Conservation (phyloP, 2,888 invertebrate species). For the Penaeus monodon region DNA sequence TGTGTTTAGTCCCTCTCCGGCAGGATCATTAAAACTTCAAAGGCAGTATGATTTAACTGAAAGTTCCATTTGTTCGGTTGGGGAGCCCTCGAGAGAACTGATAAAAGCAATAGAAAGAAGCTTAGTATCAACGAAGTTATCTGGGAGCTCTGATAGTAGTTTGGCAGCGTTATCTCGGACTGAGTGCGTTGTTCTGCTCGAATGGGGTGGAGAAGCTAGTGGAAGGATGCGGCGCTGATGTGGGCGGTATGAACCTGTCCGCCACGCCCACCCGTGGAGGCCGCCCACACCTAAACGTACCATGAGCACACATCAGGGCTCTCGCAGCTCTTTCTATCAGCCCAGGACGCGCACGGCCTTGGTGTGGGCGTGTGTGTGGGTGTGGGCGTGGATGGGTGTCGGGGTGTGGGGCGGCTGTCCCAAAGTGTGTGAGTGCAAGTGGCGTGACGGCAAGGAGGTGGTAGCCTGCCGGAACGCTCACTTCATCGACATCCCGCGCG, state of each 20-base stretch:
- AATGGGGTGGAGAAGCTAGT: too few relatives aligned
- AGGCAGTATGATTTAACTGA: too few relatives aligned
- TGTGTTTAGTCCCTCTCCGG: too few relatives aligned
- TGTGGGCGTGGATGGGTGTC: conserved; percentile 21
- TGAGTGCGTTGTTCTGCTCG: too few relatives aligned
- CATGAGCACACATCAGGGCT: conserved; percentile 38
- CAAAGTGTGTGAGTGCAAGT: conserved; percentile 84
- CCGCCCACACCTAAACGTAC: conserved; percentile 23
- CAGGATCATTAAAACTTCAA: too few relatives aligned
- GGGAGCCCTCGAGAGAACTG: too few relatives aligned
- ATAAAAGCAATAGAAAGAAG: too few relatives aligned
- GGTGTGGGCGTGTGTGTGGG: conserved; percentile 47
- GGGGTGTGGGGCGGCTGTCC: conserved; percentile 66
- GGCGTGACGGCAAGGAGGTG: conserved; percentile 89
- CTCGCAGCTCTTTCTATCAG: conserved; percentile 23
- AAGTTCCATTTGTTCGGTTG: too few relatives aligned
- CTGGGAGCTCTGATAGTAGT: too few relatives aligned
- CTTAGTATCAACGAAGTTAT: too few relatives aligned
- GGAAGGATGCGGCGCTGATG: conserved; percentile 5
- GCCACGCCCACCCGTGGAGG: conserved; percentile 26
- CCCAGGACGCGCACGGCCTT: conserved; percentile 35
- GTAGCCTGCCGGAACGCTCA: conserved; percentile 89
- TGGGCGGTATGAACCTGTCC: conserved; percentile 32
- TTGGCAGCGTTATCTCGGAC: too few relatives aligned
- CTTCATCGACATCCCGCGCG: conserved; percentile 86